Evolutionary conservation across 2,888 invertebrate genomes (phyloP), one percentile per base, ranked within the genome.

Genomic region (Gymnocheta viridis): DNA sequence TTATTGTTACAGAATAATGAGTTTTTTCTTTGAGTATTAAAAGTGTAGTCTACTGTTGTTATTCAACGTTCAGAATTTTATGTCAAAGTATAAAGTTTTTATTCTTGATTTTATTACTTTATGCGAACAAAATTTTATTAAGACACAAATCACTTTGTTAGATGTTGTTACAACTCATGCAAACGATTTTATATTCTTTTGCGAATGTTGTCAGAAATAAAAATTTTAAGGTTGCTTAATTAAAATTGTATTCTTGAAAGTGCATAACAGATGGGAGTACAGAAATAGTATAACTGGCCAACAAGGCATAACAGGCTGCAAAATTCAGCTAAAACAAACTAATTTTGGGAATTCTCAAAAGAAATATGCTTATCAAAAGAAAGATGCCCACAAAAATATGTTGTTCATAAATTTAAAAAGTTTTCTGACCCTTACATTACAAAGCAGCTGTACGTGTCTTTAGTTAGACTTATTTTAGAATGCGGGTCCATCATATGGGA

Each of bases 1-100:
- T 73, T 66, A 56, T 73, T 74, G 70, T 22, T 51, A 54, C 35
- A 66, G 66, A 69, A 60, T 58, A 80, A 60, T 58, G 41, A 49
- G 0, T 51, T 49, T 67, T 41, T 51, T 60, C 2, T 7, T 47
- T 19, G 1, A 9, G 29, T 19, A n/a, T n/a, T n/a, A n/a, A n/a
- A n/a, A n/a, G n/a, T n/a, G n/a, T n/a, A n/a, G n/a, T n/a, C 19
- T 51, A 38, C 10, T 38, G 17, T 22, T 62, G 22, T 38, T 69
- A n/a, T 38, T 58, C 1, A 10, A 24, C 29, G 9, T n/a, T 14
- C 4, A 2, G 14, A 1, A 69, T 69, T 78, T 29, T 22, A 29
- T 70, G n/a, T 41, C 22, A 27, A 41, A 70, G 29, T 41, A 67
- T 60, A 19, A 44, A 60, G 22, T 62, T 62, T 41, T 41, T 38